These are phyloP conservation scores for Campoplex nolae DNA, from an alignment of 2,888 invertebrate genomes.

Conservation along the genomic window DNA sequence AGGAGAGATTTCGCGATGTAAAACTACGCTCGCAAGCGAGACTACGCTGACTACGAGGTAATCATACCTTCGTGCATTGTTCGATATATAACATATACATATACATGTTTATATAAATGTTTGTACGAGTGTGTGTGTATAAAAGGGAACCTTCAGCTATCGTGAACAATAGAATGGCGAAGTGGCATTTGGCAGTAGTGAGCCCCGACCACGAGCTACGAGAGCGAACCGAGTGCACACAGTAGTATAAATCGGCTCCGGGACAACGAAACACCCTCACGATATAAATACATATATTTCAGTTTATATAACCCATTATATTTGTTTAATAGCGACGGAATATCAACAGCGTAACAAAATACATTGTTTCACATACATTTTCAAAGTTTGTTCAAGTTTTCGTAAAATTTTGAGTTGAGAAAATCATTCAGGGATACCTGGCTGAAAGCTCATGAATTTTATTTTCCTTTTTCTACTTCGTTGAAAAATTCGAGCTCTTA, in stretches of 20 bases:
- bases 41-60: constrained; percentile 35
- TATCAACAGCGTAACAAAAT: neutral
- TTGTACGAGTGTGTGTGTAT: neutral
- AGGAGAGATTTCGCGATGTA: constrained; percentile 34
- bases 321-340: neutral
- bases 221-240: constrained; percentile 40
- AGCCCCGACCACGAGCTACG: constrained; percentile 15
- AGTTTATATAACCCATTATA: neutral
- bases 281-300: constrained; percentile 2
- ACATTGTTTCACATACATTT: neutral
- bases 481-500: neutral
- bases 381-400: neutral
- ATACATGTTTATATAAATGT: constrained; percentile 13
- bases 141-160: constrained; percentile 39
- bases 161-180: constrained; percentile 56
- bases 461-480: neutral
- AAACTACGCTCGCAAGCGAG: constrained; percentile 13
- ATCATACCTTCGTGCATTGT: constrained; percentile 37
- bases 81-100: constrained; percentile 12
- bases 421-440: neutral
- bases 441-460: neutral
- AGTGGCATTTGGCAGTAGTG: constrained; percentile 60
- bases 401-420: neutral
- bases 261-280: constrained; percentile 33
- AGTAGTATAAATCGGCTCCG: constrained; percentile 34